A percentile compares a stretch with the other conserved stretches of the same genome.
Conservation (phyloP, 2,888 invertebrate species). For the Scaptomyza tumidula region DNA sequence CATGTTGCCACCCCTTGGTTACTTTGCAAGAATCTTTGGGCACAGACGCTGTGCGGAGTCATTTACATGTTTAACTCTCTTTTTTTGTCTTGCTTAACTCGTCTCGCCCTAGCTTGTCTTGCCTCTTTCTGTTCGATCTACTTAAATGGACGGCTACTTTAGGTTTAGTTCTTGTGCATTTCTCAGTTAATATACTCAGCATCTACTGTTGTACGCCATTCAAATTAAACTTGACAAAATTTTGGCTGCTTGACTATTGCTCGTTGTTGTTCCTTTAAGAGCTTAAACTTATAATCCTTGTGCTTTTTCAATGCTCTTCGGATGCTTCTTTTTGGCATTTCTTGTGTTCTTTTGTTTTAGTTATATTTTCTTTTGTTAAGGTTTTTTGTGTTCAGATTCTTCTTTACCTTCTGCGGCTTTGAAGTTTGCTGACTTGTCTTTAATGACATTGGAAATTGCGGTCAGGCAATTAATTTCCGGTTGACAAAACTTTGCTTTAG, state of each 20-base stretch:
- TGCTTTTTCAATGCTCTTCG: constrained; percentile 43
- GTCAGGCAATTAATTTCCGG: constrained; percentile 81
- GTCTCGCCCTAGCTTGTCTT: constrained; percentile 3
- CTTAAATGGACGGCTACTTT: constrained; percentile 57
- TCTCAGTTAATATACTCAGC: constrained; percentile 75
- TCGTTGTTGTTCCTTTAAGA: constrained; percentile 46
- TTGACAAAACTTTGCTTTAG: constrained; percentile 72
- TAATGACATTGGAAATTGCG: constrained; percentile 80
- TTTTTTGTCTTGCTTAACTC: constrained; percentile 33
- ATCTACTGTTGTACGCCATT: constrained; percentile 64
- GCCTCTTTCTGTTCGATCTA: constrained; percentile 7
- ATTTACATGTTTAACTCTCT: constrained; percentile 70
- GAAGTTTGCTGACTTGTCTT: constrained; percentile 74
- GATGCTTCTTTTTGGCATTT: constrained; percentile 52
- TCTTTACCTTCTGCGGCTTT: constrained; percentile 50
- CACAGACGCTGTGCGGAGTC: constrained; percentile 47
- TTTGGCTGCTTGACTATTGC: constrained; percentile 39
- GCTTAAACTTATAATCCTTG: constrained; percentile 68
- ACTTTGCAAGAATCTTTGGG: constrained; percentile 9
- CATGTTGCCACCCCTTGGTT: constrained; percentile 2
- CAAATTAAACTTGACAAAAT: constrained; percentile 70
- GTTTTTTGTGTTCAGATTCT: constrained; percentile 19
- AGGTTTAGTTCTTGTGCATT: constrained; percentile 69
- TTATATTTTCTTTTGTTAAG: constrained; percentile 45
- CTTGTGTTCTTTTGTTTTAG: constrained; percentile 55